A percentile compares a stretch with the other conserved stretches of the same genome.
phyloP scores from a whole-genome alignment of 2,888 invertebrate genomes.

The Meghimatium bilineatum region DNA sequence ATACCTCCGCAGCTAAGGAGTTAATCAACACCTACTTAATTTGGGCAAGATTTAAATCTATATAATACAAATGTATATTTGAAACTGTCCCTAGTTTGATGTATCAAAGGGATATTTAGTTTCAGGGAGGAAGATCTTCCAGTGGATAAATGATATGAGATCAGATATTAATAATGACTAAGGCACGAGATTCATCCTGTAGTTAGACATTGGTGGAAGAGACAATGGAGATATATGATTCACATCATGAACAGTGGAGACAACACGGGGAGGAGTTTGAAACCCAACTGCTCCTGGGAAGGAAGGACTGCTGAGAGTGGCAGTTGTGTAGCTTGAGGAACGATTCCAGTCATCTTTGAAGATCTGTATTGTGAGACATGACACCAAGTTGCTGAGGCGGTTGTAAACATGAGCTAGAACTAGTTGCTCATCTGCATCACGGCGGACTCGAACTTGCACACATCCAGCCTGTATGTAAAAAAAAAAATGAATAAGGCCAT shows the following conservation, averaged over 20 bases:
- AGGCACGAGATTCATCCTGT: conserved; percentile 17
- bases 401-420: conserved; percentile 81
- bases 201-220: conserved; percentile 4
- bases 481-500: background rate
- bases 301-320: conserved; percentile 24
- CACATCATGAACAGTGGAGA: conserved; percentile 35
- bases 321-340: conserved; percentile 37
- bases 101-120: too few species aligned
- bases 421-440: conserved; percentile 82
- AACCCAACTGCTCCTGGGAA: conserved; percentile 36
- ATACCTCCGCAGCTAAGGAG: too few species aligned
- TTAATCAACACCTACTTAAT: too few species aligned
- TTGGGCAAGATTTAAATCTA: too few species aligned
- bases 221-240: conserved; percentile 3
- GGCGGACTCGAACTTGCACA: conserved; percentile 81
- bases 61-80: too few species aligned
- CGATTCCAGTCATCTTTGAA: conserved; percentile 78
- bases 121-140: too few species aligned
- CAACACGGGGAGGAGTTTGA: conserved; percentile 34
- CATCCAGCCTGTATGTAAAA: conserved; percentile 78
- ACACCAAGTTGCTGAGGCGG: conserved; percentile 80
- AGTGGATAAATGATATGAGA: too few species aligned
- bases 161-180: background rate
- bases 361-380: conserved; percentile 81
- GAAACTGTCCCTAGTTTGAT: too few species aligned